Evolutionary conservation across 2,113 vertebrate genomes (phyloP).

Genomic region (Malurus alboscapulatus): DNA sequence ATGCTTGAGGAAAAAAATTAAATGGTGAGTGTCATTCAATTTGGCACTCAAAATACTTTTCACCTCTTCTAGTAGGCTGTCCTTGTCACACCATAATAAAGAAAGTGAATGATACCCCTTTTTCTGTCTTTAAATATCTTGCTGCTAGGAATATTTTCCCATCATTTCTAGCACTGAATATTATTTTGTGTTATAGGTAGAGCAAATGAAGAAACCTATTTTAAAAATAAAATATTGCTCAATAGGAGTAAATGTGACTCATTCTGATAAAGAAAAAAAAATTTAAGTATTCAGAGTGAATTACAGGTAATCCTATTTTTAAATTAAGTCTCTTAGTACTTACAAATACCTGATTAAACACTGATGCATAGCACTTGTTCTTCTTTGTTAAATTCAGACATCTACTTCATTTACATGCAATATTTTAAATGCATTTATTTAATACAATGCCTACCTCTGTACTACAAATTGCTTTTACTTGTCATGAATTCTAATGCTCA

Average conservation of each 20-base stretch:
- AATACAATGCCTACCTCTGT: constrained; percentile 3
- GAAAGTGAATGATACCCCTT: neutral
- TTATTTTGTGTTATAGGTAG: neutral
- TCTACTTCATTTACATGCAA: constrained; percentile 41
- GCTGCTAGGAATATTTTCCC: neutral
- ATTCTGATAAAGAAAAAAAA: neutral
- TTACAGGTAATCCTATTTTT: neutral
- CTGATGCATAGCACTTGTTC: neutral
- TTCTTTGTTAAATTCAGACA: neutral
- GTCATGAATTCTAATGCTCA: constrained; percentile 49
- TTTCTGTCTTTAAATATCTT: neutral
- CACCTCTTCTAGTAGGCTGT: neutral
- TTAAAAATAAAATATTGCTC: neutral
- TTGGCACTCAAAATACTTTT: neutral
- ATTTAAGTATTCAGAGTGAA: neutral
- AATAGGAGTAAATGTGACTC: neutral
- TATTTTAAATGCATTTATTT: constrained; percentile 43
- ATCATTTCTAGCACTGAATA: neutral
- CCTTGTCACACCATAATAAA: neutral
- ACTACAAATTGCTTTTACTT: constrained; percentile 55
- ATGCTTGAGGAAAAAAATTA: neutral
- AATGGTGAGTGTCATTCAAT: neutral
- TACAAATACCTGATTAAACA: constrained; percentile 5
- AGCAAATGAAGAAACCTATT: neutral
- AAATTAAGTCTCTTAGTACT: neutral